These are phyloP conservation scores for Gastrophysa polygoni DNA, from an alignment of 2,888 invertebrate genomes.

Conservation along the genomic window DNA sequence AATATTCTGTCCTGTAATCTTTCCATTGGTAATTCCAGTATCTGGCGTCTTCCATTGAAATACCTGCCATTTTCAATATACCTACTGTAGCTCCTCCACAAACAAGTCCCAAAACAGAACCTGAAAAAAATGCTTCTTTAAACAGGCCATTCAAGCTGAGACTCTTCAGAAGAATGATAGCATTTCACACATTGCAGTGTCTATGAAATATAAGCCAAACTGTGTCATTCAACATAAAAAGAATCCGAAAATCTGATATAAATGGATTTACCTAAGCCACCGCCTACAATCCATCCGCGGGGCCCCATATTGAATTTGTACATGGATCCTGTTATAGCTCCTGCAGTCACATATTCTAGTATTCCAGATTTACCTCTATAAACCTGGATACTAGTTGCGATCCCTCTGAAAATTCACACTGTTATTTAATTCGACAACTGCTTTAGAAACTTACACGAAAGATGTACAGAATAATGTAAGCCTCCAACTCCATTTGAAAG, in stretches of 20 bases:
- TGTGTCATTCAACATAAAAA: not conserved
- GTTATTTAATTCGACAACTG: too few species aligned
- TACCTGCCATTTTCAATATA: slow-evolving; percentile 65
- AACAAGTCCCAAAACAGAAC: slow-evolving; percentile 65
- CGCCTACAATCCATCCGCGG: slow-evolving; percentile 71
- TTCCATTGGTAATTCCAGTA: slow-evolving; percentile 65
- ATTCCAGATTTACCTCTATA: slow-evolving; percentile 72
- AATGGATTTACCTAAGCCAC: slow-evolving; percentile 68
- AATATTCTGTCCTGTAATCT: slow-evolving; percentile 51
- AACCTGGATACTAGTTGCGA: slow-evolving; percentile 67
- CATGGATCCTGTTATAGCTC: slow-evolving; percentile 67
- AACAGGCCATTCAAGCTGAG: too few species aligned
- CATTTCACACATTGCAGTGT: not conserved
- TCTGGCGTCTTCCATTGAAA: slow-evolving; percentile 69
- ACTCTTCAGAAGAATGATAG: too few species aligned
- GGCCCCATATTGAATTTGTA: slow-evolving; percentile 74
- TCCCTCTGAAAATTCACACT: slow-evolving; percentile 61
- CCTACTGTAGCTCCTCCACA: slow-evolving; percentile 64
- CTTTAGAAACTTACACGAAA: slow-evolving; percentile 68
- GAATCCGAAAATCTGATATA: too few species aligned
- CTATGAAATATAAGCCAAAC: not conserved
- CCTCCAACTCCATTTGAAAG: slow-evolving; percentile 71
- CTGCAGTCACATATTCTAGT: slow-evolving; percentile 70
- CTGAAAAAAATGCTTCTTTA: slow-evolving; percentile 55
- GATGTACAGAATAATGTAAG: slow-evolving; percentile 69